Base-by-base conservation (phyloP, 2,888 invertebrate genomes). In the Netelia virgata region DNA sequence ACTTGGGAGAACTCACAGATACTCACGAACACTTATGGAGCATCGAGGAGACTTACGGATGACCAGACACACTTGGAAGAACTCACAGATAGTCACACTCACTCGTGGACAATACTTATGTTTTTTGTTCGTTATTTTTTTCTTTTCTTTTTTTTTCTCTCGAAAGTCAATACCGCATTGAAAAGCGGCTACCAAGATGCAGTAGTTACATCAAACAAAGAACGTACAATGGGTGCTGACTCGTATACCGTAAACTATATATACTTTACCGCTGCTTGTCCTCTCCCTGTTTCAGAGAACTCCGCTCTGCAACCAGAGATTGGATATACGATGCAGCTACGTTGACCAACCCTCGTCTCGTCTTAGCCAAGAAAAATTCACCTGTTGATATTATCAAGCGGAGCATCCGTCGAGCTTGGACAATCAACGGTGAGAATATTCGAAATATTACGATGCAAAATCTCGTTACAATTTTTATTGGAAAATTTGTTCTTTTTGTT, bases 381-480 rank as follows among this genome's bases (percentile, higher is more conserved):
- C 95, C 96, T 64, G 95, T 96, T 82, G 96, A 96, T 91, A 95
- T 96, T 88, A 94, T 96, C 88, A 96, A 96, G 89, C 95, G 95
- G 88, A 96, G 96, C 89, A 96, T 96, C 88, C 94, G 95, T 69
- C 94, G 96, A 80, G 96, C 96, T 84, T 96, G 96, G 96, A 96
- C 96, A 80, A 96, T 96, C 90, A 96, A 96, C 88, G 96, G 96
- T 96, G 92, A 95, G 94, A 55, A 28, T 43, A 14, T 1, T 6
- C 18, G 18, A 68, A 64, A 47, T 16, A 36, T 57, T 53, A 9
- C 55, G 16, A 53, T 50, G 36, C 11, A 73, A 77, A 69, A 23
- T 55, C 53, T 36, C 28, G n/a, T 41, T 43, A 43, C 61, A 9
- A 55, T 69, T 43, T 59, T 72, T 53, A 23, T 57, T 16, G 41